These are phyloP conservation scores for Phallusia fumigata DNA, from an alignment of 23 tunicate species.

Conservation along the genomic window DNA sequence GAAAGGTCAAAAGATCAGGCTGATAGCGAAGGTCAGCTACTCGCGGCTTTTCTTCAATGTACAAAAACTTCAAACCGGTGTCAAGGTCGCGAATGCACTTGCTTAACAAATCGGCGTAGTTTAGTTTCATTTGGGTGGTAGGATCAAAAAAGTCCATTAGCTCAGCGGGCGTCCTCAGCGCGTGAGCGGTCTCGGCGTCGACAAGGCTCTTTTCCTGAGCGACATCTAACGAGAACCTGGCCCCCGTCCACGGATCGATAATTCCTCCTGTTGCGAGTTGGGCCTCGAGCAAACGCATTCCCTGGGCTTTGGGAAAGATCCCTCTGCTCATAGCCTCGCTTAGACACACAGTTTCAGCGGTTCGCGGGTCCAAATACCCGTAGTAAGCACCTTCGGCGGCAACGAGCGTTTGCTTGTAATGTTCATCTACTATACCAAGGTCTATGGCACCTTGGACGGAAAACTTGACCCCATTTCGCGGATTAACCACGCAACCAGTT, in stretches of 20 bases:
- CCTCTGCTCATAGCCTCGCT: conserved; percentile 71
- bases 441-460: conserved; percentile 73
- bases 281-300: conserved; percentile 84
- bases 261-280: conserved; percentile 95
- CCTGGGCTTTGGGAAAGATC: conserved; percentile 84
- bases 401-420: conserved; percentile 44
- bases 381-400: conserved; percentile 95
- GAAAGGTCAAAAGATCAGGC: conserved; percentile 86
- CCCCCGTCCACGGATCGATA: conserved; percentile 89
- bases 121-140: conserved; percentile 45
- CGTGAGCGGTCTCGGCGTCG: conserved; percentile 56
- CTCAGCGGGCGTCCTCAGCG: conserved; percentile 49
- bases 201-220: conserved; percentile 57
- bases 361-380: conserved; percentile 89
- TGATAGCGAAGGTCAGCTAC: conserved; percentile 41
- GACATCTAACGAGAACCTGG: conserved; percentile 31
- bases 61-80: conserved; percentile 87
- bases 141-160: conserved; percentile 81
- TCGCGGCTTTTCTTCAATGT: conserved; percentile 80
- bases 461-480: conserved; percentile 77
- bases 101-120: conserved; percentile 74
- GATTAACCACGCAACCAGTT: conserved; percentile 87
- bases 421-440: conserved; percentile 61
- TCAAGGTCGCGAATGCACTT: conserved; percentile 89
- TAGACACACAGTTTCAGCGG: conserved; percentile 63